Percentiles rank a stretch among this genome's conserved stretches.
Conservation (phyloP, 2,888 invertebrate genomes). For the Metellina segmentata region DNA sequence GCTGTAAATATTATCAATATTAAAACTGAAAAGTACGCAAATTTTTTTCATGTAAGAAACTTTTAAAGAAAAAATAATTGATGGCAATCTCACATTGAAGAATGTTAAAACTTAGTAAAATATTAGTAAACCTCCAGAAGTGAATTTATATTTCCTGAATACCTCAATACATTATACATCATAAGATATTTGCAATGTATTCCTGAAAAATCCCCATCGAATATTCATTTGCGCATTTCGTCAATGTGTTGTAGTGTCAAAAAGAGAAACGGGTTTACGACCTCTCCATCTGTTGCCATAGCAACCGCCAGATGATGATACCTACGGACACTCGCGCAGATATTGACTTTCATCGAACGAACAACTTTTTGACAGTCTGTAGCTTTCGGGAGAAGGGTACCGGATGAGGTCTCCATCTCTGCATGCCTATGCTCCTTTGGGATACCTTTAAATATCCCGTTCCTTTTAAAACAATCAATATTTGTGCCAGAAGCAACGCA, state of each 20-base stretch:
- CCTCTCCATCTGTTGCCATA: constrained; percentile 26
- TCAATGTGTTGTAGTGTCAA: constrained; percentile 35
- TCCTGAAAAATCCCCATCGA: not conserved
- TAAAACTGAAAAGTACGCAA: no score
- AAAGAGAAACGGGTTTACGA: constrained; percentile 43
- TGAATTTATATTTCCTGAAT: no score
- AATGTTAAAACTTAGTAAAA: no score
- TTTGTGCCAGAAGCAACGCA: not conserved
- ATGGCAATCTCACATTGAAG: not conserved
- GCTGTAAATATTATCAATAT: no score
- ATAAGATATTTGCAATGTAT: not conserved
- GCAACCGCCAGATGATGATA: constrained; percentile 41
- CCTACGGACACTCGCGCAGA: constrained; percentile 3
- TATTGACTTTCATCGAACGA: constrained; percentile 33
- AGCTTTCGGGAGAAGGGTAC: constrained; percentile 9
- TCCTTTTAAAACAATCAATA: not conserved
- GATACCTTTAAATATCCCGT: not conserved
- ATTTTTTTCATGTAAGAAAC: not conserved
- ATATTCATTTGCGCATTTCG: not conserved
- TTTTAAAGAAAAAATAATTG: not conserved
- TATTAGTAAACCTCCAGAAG: no score
- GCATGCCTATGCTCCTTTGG: not conserved
- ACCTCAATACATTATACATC: no score
- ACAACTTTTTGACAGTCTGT: not conserved
- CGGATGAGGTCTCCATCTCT: not conserved